Evolutionary conservation across 2,888 invertebrate genomes (phyloP), one percentile per base, ranked within the genome.

Genomic region (Plagiodera versicolora): DNA sequence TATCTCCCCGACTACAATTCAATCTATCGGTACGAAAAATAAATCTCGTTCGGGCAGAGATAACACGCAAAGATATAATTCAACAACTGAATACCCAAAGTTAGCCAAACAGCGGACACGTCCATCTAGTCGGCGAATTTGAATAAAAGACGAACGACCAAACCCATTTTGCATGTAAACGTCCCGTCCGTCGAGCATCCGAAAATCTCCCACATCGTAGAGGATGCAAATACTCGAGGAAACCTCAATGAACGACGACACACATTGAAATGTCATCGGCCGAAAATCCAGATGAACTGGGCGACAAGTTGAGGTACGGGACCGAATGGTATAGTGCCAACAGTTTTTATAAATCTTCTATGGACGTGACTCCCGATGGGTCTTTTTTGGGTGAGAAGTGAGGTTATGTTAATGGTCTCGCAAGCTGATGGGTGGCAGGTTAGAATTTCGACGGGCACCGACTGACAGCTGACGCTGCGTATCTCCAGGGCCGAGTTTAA

Each of bases 1-100:
- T 77, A 77, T 77, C 75, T 69, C 73, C 72, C 74, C 74, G 70
- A 67, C 73, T 70, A 75, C 76, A 77, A 77, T 68, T 78, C 77
- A 76, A 77, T 78, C 78, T 70, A 72, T 70, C 73, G 72, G 72
- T 64, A 66, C 74, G 65, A 72, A 73, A 75, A 73, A 74, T 70
- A 67, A 69, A 72, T 74, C 72, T 74, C 73, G 71, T 74, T 75
- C 74, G 73, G 74, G 75, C 71, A 73, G 76, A 75, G 77, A 76
- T 77, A 73, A 74, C 69, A 72, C 66, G 62, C 47, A 54, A 68
- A 73, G 77, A 77, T 77, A 76, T 74, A 71, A 70, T 71, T 65
- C 72, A 68, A 58, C 69, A 65, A 73, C 73, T 71, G 73, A 74
- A 74, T 75, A 70, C 72, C 71, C 72, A 74, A 74, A 74, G 72